These are phyloP conservation scores for Elaeidobius kamerunicus DNA, from an alignment of 2,888 invertebrate species.

Conservation along the genomic window DNA sequence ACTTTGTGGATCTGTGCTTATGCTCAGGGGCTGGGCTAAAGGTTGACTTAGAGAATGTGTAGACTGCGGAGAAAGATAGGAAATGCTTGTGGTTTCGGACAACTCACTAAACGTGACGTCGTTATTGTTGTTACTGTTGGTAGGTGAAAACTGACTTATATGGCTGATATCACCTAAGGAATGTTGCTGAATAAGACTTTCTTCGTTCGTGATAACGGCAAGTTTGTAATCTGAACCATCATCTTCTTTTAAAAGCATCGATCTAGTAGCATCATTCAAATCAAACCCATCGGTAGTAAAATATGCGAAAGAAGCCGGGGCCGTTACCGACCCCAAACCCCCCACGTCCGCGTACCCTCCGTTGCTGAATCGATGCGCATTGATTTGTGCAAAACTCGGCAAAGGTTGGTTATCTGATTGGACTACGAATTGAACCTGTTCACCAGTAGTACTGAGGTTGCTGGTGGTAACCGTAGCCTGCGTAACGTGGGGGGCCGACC, in stretches of 20 bases:
- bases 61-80: background rate
- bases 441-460: conserved; percentile 81
- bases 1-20: conserved; percentile 13
- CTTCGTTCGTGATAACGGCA: conserved; percentile 46
- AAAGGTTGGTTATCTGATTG: conserved; percentile 51
- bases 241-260: conserved; percentile 34
- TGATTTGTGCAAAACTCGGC: conserved; percentile 66
- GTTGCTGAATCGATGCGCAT: conserved; percentile 49
- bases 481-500: conserved; percentile 85
- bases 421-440: conserved; percentile 48
- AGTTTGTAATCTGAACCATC: conserved; percentile 46
- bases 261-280: conserved; percentile 33
- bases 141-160: conserved; percentile 18
- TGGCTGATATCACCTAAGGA: background rate
- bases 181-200: conserved; percentile 31
- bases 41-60: background rate
- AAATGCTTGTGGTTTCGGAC: background rate
- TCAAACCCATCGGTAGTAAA: conserved; percentile 20
- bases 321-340: conserved; percentile 60
- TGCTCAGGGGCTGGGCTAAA: background rate
- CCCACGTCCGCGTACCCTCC: conserved; percentile 66
- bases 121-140: conserved; percentile 18
- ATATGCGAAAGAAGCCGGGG: conserved; percentile 40
- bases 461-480: conserved; percentile 61
- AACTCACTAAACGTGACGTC: conserved; percentile 7